A percentile compares a stretch with the other conserved stretches of the same genome.
Evolutionary conservation across 2,888 invertebrate genomes (phyloP).

Genomic region (Ochlodes sylvanus): DNA sequence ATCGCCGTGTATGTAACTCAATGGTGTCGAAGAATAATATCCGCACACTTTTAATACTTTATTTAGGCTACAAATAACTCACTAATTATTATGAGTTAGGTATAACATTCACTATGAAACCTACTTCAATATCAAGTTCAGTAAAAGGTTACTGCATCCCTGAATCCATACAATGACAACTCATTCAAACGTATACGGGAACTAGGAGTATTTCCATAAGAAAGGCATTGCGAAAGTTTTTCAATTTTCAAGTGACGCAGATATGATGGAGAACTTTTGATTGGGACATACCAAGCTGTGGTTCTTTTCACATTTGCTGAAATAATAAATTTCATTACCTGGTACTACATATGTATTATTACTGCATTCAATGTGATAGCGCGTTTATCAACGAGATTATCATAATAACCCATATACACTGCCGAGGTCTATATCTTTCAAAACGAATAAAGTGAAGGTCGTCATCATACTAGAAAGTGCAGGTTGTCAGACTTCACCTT

Average conservation of each 20-base stretch:
- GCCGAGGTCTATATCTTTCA: too few species aligned
- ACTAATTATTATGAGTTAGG: too few species aligned
- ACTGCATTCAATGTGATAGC: neutral
- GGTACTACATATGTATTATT: constrained; percentile 11
- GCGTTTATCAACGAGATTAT: too few species aligned
- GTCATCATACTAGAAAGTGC: too few species aligned
- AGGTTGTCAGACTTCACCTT: too few species aligned
- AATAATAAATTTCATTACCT: constrained; percentile 20
- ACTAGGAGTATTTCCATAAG: constrained; percentile 77
- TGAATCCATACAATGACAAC: constrained; percentile 81
- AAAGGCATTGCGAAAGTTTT: constrained; percentile 83
- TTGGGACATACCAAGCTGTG: constrained; percentile 61
- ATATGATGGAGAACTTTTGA: constrained; percentile 81
- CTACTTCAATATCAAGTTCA: neutral
- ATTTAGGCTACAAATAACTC: too few species aligned
- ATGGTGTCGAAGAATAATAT: too few species aligned
- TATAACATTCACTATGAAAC: too few species aligned
- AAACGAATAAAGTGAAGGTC: too few species aligned
- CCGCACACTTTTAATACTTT: too few species aligned
- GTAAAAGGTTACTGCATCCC: constrained; percentile 51
- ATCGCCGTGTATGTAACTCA: too few species aligned
- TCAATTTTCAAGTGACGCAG: constrained; percentile 85
- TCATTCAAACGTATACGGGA: constrained; percentile 81
- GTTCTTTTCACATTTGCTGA: constrained; percentile 37
- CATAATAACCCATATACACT: too few species aligned